Evolutionary conservation across 1,140 invertebrate genomes (phyloP).

Genomic region (Caerostris extrusa): DNA sequence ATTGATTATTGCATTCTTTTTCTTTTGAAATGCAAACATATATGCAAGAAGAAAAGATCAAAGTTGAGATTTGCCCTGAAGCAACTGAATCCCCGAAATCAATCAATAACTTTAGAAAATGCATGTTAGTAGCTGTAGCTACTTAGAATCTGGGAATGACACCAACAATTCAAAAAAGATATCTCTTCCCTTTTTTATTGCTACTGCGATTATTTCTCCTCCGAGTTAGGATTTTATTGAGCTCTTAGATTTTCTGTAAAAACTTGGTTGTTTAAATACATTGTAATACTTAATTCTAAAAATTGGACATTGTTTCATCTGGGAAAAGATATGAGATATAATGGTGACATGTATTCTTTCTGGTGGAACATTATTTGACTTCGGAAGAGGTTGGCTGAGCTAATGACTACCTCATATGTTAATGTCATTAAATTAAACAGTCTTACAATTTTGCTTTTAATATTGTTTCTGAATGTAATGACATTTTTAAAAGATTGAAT

Average conservation of each 20-base stretch:
- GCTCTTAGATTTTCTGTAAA: constrained; percentile 16
- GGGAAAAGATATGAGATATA: not conserved
- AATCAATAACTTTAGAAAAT: constrained; percentile 59
- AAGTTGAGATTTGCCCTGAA: constrained; percentile 58
- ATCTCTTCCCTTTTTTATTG: constrained; percentile 18
- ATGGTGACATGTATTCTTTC: not conserved
- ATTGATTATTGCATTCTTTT: constrained; percentile 64
- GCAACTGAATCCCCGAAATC: constrained; percentile 24
- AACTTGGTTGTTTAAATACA: not conserved
- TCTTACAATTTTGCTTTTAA: not conserved
- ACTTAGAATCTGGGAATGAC: constrained; percentile 53
- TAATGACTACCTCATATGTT: not conserved
- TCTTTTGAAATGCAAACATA: constrained; percentile 56
- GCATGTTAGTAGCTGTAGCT: constrained; percentile 3
- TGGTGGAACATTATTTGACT: not conserved
- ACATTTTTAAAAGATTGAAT: not conserved
- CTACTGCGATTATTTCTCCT: constrained; percentile 40
- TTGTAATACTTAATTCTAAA: not conserved
- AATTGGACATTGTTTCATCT: not conserved
- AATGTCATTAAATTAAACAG: not conserved
- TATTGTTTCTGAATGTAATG: not conserved
- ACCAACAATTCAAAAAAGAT: constrained; percentile 43
- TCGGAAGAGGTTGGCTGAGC: not conserved
- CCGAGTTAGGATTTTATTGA: constrained; percentile 25
- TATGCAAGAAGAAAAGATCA: constrained; percentile 59